Conservation (phyloP, 2,797 vertebrate species). For the Eulemur rubriventer region DNA sequence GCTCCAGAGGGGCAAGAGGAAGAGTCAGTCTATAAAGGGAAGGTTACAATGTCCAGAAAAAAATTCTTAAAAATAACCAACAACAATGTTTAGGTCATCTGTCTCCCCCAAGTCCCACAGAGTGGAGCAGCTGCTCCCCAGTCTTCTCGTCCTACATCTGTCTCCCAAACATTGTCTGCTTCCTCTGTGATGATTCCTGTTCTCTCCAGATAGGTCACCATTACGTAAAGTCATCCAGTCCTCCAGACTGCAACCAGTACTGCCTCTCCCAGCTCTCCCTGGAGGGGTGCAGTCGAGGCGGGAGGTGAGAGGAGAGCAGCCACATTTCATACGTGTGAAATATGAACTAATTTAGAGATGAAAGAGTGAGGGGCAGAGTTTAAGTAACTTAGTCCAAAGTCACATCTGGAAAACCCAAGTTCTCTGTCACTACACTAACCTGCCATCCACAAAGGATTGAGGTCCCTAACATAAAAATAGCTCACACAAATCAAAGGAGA, state of each 20-base stretch:
- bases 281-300: too few relatives aligned
- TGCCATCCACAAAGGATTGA: not conserved
- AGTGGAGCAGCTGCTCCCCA: not conserved
- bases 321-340: not conserved
- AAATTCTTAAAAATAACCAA: not conserved
- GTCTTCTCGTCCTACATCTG: not conserved
- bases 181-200: not conserved
- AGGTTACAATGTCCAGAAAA: not conserved
- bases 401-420: slow-evolving; percentile 16
- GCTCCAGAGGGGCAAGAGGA: not conserved
- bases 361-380: not conserved
- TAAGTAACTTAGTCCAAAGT: not conserved
- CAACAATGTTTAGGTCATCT: not conserved
- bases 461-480: slow-evolving; percentile 19
- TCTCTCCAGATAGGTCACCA: not conserved
- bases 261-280: not conserved
- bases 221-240: not conserved
- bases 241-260: not conserved
- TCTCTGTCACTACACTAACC: not conserved
- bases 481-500: slow-evolving; percentile 4
- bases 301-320: not conserved
- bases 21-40: not conserved
- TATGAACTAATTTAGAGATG: not conserved
- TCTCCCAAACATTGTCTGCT: not conserved
- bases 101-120: not conserved